phyloP scores from a whole-genome alignment of 2,797 vertebrate genomes.

The Enteromius mattozi region DNA sequence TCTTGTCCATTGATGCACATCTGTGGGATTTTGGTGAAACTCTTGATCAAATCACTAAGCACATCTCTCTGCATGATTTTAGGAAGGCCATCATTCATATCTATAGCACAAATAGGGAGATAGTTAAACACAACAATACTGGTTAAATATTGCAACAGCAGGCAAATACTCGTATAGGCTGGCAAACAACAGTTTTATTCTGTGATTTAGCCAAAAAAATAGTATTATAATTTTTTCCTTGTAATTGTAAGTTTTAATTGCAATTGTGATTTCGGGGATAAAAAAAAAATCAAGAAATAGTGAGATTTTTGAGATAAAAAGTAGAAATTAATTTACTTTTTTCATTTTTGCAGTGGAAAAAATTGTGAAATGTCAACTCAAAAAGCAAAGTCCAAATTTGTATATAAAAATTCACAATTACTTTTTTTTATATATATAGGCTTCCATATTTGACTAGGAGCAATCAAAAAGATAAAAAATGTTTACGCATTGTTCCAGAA shows the following conservation, averaged over 20 bases:
- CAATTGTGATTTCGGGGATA: too few species aligned
- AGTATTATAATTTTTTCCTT: too few species aligned
- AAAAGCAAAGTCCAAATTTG: neutral
- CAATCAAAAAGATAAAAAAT: constrained; percentile 1
- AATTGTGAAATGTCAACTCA: neutral
- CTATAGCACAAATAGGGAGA: neutral
- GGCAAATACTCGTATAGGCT: neutral
- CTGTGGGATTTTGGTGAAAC: neutral
- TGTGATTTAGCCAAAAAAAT: neutral
- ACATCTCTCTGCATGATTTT: neutral
- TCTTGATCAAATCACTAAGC: neutral
- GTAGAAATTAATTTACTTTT: too few species aligned
- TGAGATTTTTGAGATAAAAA: neutral
- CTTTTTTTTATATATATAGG: neutral
- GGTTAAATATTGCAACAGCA: neutral
- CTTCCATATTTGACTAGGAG: constrained; percentile 29
- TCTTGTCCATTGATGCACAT: neutral
- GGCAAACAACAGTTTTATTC: neutral
- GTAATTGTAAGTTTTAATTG: too few species aligned
- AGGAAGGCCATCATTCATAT: neutral
- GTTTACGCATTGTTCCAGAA: neutral
- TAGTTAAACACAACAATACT: neutral
- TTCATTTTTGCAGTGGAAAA: neutral
- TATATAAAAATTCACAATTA: neutral
- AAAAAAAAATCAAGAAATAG: neutral